Base-by-base conservation (phyloP, 2,797 vertebrate species). In the Chlorospingus flavigularis region DNA sequence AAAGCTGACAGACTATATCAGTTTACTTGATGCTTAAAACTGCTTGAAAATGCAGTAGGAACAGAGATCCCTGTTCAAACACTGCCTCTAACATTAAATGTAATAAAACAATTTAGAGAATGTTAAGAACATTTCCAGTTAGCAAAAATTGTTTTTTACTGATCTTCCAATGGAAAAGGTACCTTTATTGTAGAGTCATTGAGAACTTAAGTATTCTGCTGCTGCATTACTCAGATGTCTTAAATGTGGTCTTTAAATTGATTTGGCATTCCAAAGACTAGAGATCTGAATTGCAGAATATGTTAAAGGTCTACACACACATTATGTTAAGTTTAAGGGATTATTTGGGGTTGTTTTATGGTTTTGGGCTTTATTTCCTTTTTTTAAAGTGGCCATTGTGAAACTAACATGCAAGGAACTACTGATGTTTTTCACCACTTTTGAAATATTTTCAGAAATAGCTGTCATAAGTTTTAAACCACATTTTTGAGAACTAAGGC, bases 141-240 rank as follows among this genome's bases (percentile, higher is more conserved):
- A 58, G 40, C n/a, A 62, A 58, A 60, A 92, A 4, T 12, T 11
- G 2, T 0, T 6, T 79, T 88, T 54, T 84, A 28, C 14, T 67
- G 9, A 8, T 86, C 18, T 13, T 81, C 25, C 42, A 37, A 6
- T 33, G 23, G 33, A 47, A 57, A 71, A 66, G 13, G 16, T 43
- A 11, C 4, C 9, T 72, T 75, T 79, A 40, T 11, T 68, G 14
- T 28, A 33, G n/a, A 58, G 45, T 43, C 13, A 19, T 31, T 9
- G 2, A 50, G 26, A 54, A 40, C 19, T 54, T 31, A 11, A 17
- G 3, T 48, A 17, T 58, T 30, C 21, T 55, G 15, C 13, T 72
- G 15, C n/a, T 58, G 1, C 4, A 1, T 88, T 67, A n/a, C n/a
- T 51, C 1, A 1, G 4, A 10, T 72, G 3, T 60, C n/a, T 74